Evolutionary conservation across 2,888 invertebrate species (phyloP), one percentile per base, ranked within the genome.

Genomic region (Himalopsyche tibetana): DNA sequence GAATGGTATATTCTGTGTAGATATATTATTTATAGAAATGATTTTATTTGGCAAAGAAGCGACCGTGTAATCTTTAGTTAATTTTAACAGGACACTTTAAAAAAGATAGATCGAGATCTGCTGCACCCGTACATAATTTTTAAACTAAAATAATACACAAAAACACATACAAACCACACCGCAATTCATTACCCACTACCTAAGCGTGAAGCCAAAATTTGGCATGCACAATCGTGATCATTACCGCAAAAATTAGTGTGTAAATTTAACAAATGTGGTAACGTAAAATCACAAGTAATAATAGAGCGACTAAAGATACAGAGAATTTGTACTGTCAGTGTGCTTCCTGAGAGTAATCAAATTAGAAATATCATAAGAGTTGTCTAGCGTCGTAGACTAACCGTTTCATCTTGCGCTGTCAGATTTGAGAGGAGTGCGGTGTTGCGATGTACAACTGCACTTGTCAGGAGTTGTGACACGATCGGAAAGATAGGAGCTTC

Each of bases 301-400:
- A 74, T 36, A 74, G 74, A 74, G 74, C 74, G 38, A 74, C 28
- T 28, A 69, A 69, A 69, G 19, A 69, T 69, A 69, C 5, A 38
- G 36, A 74, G 15, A 11, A 38, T 74, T 74, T 74, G 74, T 74
- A 74, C 74, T 74, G 15, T 74, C 74, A 74, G 74, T 5, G 28
- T 38, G 74, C 38, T 28, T 19, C 36, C 69, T 69, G 69, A 69
- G 69, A 69, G 36, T 69, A 69, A 28, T 11, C 74, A 74, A 74
- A 36, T 63, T 63, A 19, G 28, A 74, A 36, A 74, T 36, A 74
- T 74, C 51, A 15, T 51, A 51, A 51, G 12, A 15, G 2, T 51
- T 51, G 51, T 51, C 51, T 51, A 4, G 51, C 15, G 51, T 4
- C 15, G 51, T 51, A 51, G 15, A 51, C 51, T 51, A 15, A 15